Conservation (phyloP, 1,140 invertebrate genomes). For the Philotrypesis tridentata region DNA sequence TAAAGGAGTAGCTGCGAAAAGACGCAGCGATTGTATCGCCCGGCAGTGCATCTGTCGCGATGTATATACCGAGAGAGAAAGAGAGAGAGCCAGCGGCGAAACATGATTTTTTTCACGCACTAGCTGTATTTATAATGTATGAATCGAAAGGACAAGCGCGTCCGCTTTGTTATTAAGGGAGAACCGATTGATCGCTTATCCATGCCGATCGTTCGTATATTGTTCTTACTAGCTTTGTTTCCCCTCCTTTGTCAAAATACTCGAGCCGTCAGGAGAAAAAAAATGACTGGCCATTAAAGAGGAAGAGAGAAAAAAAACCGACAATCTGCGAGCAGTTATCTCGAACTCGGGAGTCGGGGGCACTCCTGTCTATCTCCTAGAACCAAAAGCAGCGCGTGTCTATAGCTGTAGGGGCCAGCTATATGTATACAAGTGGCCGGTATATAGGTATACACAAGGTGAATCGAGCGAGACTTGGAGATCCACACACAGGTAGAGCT, state of each 20-base stretch:
- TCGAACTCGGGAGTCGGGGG: not conserved
- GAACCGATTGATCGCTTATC: no score
- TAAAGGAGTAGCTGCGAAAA: slow-evolving; percentile 43
- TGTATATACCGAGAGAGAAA: not conserved
- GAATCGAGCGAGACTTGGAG: no score
- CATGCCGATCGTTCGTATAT: no score
- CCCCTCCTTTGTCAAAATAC: not conserved
- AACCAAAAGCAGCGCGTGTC: not conserved
- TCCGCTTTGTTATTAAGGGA: no score
- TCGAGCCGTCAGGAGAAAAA: not conserved
- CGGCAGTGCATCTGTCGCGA: slow-evolving; percentile 18
- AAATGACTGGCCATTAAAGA: not conserved
- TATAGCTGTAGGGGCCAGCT: no score
- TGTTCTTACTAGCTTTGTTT: no score
- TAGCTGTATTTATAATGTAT: no score
- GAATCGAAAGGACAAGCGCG: no score
- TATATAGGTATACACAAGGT: no score
- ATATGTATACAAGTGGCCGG: no score
- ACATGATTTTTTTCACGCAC: not conserved
- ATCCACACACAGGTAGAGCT: not conserved
- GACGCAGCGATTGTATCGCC: not conserved
- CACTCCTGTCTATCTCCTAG: not conserved
- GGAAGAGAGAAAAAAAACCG: not conserved
- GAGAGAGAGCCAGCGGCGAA: not conserved
- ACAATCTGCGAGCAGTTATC: not conserved